Evolutionary conservation across 2,113 vertebrate species (phyloP).

Genomic region (Pluvialis apricaria): DNA sequence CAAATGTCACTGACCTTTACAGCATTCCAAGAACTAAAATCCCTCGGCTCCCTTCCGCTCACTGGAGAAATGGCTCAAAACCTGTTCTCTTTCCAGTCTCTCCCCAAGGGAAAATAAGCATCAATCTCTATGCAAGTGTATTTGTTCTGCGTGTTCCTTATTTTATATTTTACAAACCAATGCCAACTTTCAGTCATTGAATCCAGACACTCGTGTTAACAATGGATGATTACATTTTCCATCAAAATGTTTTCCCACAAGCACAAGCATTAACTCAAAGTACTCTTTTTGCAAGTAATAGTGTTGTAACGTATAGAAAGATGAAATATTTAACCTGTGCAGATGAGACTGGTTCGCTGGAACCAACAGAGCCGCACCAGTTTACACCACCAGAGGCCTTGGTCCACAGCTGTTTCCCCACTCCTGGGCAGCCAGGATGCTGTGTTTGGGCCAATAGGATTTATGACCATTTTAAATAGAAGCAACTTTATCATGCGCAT

Average conservation of each 20-base stretch:
- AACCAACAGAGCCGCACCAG: background rate
- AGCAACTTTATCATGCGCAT: background rate
- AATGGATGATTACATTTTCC: conserved; percentile 32
- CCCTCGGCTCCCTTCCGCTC: background rate
- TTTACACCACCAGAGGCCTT: background rate
- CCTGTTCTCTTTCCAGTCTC: background rate
- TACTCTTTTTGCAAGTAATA: background rate
- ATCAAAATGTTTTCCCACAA: background rate
- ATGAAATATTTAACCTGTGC: background rate
- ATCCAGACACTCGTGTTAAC: conserved; percentile 3
- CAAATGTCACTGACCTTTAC: background rate
- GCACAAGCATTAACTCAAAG: background rate
- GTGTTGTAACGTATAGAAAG: background rate
- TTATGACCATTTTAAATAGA: conserved; percentile 41
- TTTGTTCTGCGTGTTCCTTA: background rate
- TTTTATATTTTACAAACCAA: background rate
- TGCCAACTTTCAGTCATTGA: conserved; percentile 41
- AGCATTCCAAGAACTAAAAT: conserved; percentile 16
- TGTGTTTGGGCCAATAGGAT: background rate
- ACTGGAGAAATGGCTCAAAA: background rate
- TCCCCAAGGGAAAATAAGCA: background rate
- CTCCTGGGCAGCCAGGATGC: background rate
- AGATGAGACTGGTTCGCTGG: background rate
- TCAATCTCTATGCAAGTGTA: background rate
- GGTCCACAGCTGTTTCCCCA: background rate